Percentiles rank a stretch among this genome's conserved stretches.
Evolutionary conservation across 2,888 invertebrate species (phyloP).

Genomic region (Saturnia pavonia): DNA sequence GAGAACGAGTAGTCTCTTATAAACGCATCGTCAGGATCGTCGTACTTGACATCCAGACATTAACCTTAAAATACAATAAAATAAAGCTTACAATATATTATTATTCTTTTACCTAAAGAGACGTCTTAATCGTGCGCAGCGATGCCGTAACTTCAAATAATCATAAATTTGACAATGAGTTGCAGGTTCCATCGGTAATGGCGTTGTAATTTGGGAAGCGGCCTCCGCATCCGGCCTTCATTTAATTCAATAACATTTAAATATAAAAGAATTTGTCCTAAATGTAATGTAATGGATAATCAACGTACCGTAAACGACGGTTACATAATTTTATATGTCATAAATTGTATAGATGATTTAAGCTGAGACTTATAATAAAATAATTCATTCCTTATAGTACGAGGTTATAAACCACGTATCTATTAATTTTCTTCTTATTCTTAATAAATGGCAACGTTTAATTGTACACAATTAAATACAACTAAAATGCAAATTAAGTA

Average conservation of each 20-base stretch:
- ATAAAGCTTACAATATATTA: background rate
- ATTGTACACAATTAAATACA: no score
- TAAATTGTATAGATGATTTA: background rate
- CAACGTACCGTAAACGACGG: conserved; percentile 54
- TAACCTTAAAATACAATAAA: background rate
- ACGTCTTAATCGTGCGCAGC: background rate
- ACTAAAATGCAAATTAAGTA: no score
- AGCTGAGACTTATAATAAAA: background rate
- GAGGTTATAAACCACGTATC: background rate
- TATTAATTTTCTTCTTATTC: background rate
- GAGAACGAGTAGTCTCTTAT: background rate
- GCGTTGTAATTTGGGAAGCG: conserved; percentile 57
- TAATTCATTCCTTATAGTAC: background rate
- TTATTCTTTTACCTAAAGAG: background rate
- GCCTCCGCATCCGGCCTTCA: conserved; percentile 52
- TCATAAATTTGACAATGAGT: conserved; percentile 47
- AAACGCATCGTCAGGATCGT: background rate
- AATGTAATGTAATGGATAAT: conserved; percentile 58
- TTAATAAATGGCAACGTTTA: no score
- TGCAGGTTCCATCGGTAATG: conserved; percentile 50
- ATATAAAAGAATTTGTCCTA: conserved; percentile 54
- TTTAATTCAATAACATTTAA: conserved; percentile 59
- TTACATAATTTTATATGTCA: conserved; percentile 27
- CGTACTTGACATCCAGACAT: background rate
- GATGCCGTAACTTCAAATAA: background rate